These are phyloP conservation scores for Calameuta pallipes DNA, from an alignment of 2,888 invertebrate species.

Conservation along the genomic window DNA sequence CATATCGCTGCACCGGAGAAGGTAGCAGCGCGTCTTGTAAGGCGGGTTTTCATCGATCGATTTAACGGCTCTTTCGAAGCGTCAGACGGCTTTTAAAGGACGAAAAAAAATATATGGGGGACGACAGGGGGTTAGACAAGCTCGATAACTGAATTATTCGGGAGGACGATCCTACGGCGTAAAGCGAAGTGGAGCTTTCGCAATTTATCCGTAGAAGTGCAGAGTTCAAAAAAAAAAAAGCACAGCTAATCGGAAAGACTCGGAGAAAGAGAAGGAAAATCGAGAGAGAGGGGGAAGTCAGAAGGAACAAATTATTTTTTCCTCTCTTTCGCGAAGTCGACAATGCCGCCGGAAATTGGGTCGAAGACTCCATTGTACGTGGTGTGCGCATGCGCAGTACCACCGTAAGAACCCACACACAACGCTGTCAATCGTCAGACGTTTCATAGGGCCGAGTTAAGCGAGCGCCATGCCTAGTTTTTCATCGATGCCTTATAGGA, in stretches of 20 bases:
- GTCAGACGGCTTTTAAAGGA: not conserved
- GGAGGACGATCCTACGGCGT: constrained; percentile 25
- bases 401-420: not conserved
- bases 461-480: not conserved
- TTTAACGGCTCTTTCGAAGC: not conserved
- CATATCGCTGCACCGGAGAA: not conserved
- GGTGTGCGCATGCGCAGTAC: not conserved
- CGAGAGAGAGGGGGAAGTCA: not conserved
- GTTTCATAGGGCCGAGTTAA: not conserved
- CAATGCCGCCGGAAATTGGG: constrained; percentile 21
- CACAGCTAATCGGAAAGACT: not conserved
- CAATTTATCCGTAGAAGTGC: not conserved
- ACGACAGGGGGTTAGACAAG: not conserved
- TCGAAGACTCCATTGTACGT: not conserved
- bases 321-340: not conserved
- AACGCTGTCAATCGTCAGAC: not conserved
- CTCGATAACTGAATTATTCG: constrained; percentile 59
- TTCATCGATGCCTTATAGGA: not conserved
- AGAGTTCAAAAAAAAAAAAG: not conserved
- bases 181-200: not conserved
- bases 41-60: not conserved
- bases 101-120: not conserved
- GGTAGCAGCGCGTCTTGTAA: not conserved
- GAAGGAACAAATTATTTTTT: not conserved
- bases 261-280: not conserved